Evolutionary conservation across 2,797 vertebrate genomes (phyloP).

Genomic region (Anableps anableps): DNA sequence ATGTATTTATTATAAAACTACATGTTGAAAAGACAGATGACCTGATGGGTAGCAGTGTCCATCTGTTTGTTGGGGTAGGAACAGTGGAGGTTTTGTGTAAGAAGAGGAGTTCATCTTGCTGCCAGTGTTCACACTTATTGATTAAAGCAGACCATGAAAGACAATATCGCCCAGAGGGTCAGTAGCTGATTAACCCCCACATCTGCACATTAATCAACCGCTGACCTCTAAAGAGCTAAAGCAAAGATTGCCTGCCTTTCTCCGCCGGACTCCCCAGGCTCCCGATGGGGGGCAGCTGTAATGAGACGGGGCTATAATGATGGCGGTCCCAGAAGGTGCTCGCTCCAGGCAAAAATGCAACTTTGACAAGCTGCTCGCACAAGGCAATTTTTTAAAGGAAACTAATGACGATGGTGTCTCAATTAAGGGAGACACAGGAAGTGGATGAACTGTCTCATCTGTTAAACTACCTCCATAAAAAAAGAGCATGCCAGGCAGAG

Average conservation of each 20-base stretch:
- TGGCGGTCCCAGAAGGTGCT: slow-evolving; percentile 49
- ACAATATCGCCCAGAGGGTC: slow-evolving; percentile 69
- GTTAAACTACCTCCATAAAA: background rate
- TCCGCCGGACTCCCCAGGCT: slow-evolving; percentile 29
- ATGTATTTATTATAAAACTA: background rate
- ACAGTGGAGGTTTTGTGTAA: slow-evolving; percentile 8
- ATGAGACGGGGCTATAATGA: slow-evolving; percentile 65
- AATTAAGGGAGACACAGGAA: slow-evolving; percentile 8
- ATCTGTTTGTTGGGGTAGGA: background rate
- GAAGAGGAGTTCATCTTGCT: slow-evolving; percentile 49
- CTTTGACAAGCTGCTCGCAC: slow-evolving; percentile 20
- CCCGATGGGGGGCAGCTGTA: slow-evolving; percentile 48
- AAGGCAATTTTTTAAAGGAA: slow-evolving; percentile 11
- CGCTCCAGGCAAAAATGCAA: slow-evolving; percentile 32
- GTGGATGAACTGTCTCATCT: slow-evolving; percentile 3
- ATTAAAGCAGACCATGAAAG: slow-evolving; percentile 77
- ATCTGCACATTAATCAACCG: slow-evolving; percentile 74
- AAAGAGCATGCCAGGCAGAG: background rate
- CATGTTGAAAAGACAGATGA: slow-evolving; percentile 24
- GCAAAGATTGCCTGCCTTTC: slow-evolving; percentile 56
- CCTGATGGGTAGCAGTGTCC: slow-evolving; percentile 11
- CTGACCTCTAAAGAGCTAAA: slow-evolving; percentile 73
- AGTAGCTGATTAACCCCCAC: slow-evolving; percentile 79
- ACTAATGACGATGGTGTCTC: slow-evolving; percentile 16
- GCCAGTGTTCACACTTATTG: slow-evolving; percentile 66